phyloP scores from a whole-genome alignment of 1,140 invertebrate species.

The Hylyphantes graminicola region DNA sequence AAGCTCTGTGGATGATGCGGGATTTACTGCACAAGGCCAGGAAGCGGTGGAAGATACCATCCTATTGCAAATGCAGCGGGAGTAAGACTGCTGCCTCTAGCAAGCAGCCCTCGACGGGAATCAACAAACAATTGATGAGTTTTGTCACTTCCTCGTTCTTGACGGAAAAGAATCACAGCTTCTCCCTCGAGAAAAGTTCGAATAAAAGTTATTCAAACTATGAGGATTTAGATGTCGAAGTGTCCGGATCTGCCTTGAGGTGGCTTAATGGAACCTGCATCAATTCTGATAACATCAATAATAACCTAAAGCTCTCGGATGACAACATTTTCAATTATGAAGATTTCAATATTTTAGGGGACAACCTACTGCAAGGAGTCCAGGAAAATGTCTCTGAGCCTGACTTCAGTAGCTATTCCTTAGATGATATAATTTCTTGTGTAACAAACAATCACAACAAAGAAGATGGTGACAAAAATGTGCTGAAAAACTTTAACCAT shows the following conservation, averaged over 20 bases:
- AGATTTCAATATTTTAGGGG: slow-evolving; percentile 22
- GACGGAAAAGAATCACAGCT: not conserved
- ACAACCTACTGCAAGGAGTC: not conserved
- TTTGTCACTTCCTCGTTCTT: slow-evolving; percentile 37
- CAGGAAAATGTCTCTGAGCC: not conserved
- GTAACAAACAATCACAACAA: not conserved
- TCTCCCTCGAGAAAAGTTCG: not conserved
- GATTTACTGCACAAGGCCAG: slow-evolving; percentile 82
- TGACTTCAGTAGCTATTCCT: slow-evolving; percentile 5
- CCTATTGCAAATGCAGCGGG: slow-evolving; percentile 65
- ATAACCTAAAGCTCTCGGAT: not conserved
- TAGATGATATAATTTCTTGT: slow-evolving; percentile 42
- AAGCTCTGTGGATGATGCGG: slow-evolving; percentile 81
- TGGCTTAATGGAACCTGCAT: slow-evolving; percentile 3
- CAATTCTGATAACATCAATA: not conserved
- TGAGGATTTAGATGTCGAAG: slow-evolving; percentile 45
- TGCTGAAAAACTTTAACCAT: slow-evolving; percentile 11
- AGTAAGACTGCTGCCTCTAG: not conserved
- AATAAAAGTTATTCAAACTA: not conserved
- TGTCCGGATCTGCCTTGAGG: slow-evolving; percentile 2
- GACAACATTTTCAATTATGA: slow-evolving; percentile 27
- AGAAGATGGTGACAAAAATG: slow-evolving; percentile 2
- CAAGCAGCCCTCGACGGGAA: slow-evolving; percentile 25
- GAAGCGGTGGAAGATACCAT: slow-evolving; percentile 79
- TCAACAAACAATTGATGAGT: slow-evolving; percentile 55